Conservation (phyloP, 2,113 vertebrate species). For the Caracal caracal region DNA sequence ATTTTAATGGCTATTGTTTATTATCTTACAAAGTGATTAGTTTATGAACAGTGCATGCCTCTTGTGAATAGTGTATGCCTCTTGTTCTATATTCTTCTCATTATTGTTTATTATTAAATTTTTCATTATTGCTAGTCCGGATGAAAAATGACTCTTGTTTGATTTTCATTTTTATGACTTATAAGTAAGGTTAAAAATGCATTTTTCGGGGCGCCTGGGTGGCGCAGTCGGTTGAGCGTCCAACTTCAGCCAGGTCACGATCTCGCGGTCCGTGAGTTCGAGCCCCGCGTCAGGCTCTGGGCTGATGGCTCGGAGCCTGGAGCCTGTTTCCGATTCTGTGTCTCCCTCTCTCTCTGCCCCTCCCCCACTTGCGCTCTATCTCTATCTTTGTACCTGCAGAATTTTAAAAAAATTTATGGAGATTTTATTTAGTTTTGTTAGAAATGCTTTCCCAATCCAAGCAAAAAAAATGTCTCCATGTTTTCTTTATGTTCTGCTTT, state of each 20-base stretch:
- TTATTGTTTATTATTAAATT: background rate
- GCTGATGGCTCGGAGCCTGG: too few species aligned
- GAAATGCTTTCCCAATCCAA: background rate
- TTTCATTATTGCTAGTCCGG: background rate
- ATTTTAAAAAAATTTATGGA: background rate
- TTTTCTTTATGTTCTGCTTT: background rate
- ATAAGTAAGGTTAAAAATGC: background rate
- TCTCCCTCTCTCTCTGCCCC: too few species aligned
- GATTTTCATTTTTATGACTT: slow-evolving; percentile 1
- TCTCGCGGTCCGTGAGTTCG: too few species aligned
- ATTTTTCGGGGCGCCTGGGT: background rate
- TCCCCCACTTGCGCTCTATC: too few species aligned
- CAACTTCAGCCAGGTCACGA: too few species aligned
- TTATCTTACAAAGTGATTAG: background rate
- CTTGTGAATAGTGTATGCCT: background rate
- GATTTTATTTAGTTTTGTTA: slow-evolving; percentile 21
- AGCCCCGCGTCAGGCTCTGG: too few species aligned
- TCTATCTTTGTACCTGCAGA: background rate
- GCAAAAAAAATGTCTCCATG: background rate
- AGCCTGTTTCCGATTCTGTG: too few species aligned
- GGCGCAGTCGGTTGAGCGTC: too few species aligned
- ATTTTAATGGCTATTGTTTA: slow-evolving; percentile 24
- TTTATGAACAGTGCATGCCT: background rate
- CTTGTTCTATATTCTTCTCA: background rate
- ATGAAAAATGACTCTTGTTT: background rate